Evolutionary conservation across 2,113 vertebrate species (phyloP).

Genomic region (Malurus elegans): DNA sequence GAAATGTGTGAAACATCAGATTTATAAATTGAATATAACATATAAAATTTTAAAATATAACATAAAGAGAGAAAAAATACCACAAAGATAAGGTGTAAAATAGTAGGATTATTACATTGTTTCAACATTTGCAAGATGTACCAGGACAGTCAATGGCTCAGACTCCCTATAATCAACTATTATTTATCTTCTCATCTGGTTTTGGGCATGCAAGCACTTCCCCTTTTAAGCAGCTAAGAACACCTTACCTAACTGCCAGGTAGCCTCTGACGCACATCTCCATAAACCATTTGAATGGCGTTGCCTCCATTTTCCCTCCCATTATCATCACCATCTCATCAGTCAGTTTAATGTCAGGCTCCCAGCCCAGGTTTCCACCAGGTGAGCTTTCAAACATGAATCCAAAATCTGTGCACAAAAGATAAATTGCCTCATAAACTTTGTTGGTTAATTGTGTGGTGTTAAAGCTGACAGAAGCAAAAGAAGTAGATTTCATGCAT

Average conservation of each 20-base stretch:
- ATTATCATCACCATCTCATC: conserved; percentile 99
- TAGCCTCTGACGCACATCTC: conserved; percentile 98
- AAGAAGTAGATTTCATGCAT: neutral
- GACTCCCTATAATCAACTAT: neutral
- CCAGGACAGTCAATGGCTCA: neutral
- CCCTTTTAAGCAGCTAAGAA: neutral
- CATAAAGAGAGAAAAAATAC: neutral
- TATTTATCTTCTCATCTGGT: neutral
- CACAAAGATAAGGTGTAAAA: neutral
- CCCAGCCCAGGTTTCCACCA: conserved; percentile 95
- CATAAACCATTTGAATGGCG: conserved; percentile 98
- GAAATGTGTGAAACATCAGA: neutral
- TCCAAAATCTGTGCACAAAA: conserved; percentile 85
- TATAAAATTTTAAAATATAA: neutral
- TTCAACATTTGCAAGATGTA: neutral
- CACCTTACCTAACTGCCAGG: conserved; percentile 89
- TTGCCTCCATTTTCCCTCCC: conserved; percentile 99
- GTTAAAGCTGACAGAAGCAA: neutral
- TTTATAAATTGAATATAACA: neutral
- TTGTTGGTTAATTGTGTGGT: neutral
- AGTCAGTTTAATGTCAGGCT: conserved; percentile 95
- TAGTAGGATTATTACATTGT: neutral
- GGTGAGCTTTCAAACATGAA: conserved; percentile 99
- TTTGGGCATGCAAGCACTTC: neutral
- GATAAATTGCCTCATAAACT: neutral